Evolutionary conservation across 2,113 vertebrate genomes (phyloP).

Genomic region (Glareola pratincola): DNA sequence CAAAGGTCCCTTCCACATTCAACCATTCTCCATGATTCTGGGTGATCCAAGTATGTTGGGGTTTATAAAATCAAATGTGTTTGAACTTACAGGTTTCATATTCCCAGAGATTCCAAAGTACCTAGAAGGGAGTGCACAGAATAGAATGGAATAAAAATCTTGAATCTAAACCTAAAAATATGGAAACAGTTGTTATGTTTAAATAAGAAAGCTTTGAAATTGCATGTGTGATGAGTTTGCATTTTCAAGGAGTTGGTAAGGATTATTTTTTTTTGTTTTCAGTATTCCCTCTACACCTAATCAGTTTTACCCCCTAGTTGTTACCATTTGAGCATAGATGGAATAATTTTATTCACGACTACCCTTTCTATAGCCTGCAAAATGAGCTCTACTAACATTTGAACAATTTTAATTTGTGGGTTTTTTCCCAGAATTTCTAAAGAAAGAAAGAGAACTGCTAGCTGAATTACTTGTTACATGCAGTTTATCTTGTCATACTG

Average conservation of each 20-base stretch:
- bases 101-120: neutral
- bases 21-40: neutral
- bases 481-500: neutral
- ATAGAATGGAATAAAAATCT: neutral
- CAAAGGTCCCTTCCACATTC: neutral
- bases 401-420: neutral
- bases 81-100: neutral
- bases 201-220: neutral
- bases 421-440: neutral
- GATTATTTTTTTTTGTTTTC: neutral
- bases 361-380: neutral
- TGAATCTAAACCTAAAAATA: neutral
- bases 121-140: neutral
- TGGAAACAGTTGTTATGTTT: neutral
- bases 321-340: neutral
- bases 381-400: neutral
- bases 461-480: neutral
- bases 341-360: neutral
- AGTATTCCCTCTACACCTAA: neutral
- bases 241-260: neutral
- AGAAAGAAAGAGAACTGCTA: neutral
- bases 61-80: neutral
- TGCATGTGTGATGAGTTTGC: neutral
- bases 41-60: neutral
- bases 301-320: neutral